Conservation (phyloP, 2,797 vertebrate species). For the Aplochiton taeniatus region DNA sequence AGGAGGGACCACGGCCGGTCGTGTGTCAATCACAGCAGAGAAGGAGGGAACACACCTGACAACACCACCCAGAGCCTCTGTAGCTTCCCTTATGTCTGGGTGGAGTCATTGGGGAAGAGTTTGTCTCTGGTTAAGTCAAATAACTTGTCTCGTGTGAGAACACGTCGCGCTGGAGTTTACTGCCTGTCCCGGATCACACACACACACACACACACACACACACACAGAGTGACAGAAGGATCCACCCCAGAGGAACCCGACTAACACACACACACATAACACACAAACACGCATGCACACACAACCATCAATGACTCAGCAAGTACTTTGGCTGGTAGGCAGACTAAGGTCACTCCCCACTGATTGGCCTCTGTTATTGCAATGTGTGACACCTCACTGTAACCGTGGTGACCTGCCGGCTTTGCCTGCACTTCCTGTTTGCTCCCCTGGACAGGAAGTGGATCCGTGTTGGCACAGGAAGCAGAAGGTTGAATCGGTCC, state of each 20-base stretch:
- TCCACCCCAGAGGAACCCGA: not conserved
- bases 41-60: no score
- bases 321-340: conserved; percentile 46
- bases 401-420: conserved; percentile 31
- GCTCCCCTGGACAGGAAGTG: conserved; percentile 42
- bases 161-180: no score
- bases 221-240: no score
- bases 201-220: not conserved
- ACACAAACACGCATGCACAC: not conserved
- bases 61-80: no score
- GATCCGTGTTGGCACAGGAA: conserved; percentile 48
- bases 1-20: no score
- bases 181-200: not conserved
- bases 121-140: no score
- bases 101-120: no score
- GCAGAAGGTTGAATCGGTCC: conserved; percentile 7
- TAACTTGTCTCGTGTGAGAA: no score
- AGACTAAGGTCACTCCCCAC: conserved; percentile 32
- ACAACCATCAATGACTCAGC: conserved; percentile 38
- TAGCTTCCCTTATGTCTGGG: no score
- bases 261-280: conserved; percentile 2
- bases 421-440: conserved; percentile 58
- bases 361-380: conserved; percentile 38
- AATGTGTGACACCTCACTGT: no score
- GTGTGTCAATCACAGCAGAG: no score